Evolutionary conservation across 2,797 vertebrate genomes (phyloP), one percentile per base, ranked within the genome.

Genomic region (Taenioides sp.): DNA sequence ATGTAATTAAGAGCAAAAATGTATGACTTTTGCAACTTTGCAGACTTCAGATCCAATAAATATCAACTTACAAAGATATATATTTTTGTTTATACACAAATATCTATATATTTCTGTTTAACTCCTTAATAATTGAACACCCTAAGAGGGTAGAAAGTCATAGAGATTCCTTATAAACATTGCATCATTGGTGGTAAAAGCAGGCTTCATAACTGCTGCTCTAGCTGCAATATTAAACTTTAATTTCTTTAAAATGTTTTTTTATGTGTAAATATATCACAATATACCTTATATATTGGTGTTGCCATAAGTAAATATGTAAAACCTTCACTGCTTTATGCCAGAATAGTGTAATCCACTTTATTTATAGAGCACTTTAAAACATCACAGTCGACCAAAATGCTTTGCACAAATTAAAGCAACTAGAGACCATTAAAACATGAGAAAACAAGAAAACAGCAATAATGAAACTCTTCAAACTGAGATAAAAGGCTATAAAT

Each of bases 121-220:
- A 69, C 67, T 62, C 43, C 34, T 65, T 49, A 27, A 68, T 49
- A 43, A 40, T 49, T 65, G 12, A 77, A 68, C 14, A 34, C 20
- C 1, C 14, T 57, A 27, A 10, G 64, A 70, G 43, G 18, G 55
- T 58, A 57, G 40, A 47, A 34, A 64, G 37, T 65, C 34, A 25
- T 16, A 69, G 18, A 63, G 61, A 43, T 63, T n/a, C 34, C n/a
- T 63, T 34, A 43, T 1, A 25, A 76, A 43, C 18, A 69, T 73
- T 80, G 76, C 65, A 78, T 68, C 70, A 63, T 31, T 1, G 67
- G 66, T 74, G 65, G 43, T 64, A 77, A 83, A 37, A 61, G 34
- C 69, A 18, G 12, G 22, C 6, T 47, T 47, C 63, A 49, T 18
- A 65, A 71, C 64, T 37, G 68, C 47, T 47, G 67, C n/a, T 74